Percentiles rank a stretch among this genome's conserved stretches.
Evolutionary conservation across 2,797 vertebrate genomes (phyloP).

Genomic region (Oryzias sinensis): DNA sequence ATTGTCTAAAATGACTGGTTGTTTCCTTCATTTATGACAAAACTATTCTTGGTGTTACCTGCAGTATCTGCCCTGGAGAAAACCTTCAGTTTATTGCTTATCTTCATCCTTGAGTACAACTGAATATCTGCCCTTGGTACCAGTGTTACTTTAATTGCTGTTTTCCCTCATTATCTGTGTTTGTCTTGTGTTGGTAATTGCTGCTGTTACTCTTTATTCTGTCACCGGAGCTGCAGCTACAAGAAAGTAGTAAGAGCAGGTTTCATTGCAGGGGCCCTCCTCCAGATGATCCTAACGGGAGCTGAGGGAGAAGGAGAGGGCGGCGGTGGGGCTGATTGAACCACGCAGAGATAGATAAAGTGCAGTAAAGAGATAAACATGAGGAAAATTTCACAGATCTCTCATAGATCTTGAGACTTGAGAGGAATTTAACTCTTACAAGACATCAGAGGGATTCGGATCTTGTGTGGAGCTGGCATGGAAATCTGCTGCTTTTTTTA

Average conservation of each 20-base stretch:
- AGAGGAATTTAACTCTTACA: too few species aligned
- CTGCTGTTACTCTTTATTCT: slow-evolving; percentile 46
- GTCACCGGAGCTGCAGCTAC: slow-evolving; percentile 41
- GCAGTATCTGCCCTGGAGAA: slow-evolving; percentile 2
- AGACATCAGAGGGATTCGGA: too few species aligned
- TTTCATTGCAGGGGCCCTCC: slow-evolving; percentile 58
- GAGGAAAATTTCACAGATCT: slow-evolving; percentile 6
- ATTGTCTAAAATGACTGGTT: too few species aligned
- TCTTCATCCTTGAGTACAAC: not conserved
- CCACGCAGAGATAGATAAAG: too few species aligned
- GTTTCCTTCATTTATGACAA: not conserved
- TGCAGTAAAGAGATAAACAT: slow-evolving; percentile 45
- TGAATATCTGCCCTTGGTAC: slow-evolving; percentile 11
- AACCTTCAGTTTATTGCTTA: not conserved
- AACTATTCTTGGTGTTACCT: not conserved
- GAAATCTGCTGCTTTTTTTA: too few species aligned
- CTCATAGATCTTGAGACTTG: too few species aligned
- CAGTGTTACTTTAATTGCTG: slow-evolving; percentile 39
- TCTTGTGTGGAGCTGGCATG: too few species aligned
- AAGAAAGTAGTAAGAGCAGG: slow-evolving; percentile 53
- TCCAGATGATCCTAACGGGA: slow-evolving; percentile 47
- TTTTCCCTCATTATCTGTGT: slow-evolving; percentile 35
- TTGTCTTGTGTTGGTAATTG: slow-evolving; percentile 55
- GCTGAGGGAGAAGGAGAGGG: slow-evolving; percentile 7
- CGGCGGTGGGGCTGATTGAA: slow-evolving; percentile 5